phyloP scores from a whole-genome alignment of 2,113 vertebrate genomes.

The Corythornis cristatus region DNA sequence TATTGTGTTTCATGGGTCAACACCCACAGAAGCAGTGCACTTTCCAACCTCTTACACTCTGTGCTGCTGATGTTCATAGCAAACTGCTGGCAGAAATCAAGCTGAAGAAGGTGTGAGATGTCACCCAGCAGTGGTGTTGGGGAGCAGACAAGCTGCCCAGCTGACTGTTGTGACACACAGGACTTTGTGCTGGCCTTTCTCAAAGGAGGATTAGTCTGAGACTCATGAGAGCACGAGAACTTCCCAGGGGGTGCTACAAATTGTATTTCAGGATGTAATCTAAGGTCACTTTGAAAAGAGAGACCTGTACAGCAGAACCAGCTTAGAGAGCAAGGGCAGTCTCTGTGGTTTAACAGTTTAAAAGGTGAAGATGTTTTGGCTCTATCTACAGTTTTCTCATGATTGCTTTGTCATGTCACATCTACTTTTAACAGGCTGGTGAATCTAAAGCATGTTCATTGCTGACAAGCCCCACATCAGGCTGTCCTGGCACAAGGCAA shows the following conservation, averaged over 20 bases:
- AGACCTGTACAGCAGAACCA: background rate
- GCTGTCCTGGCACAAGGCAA: background rate
- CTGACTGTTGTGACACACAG: background rate
- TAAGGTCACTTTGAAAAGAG: slow-evolving; percentile 5
- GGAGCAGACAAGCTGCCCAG: slow-evolving; percentile 19
- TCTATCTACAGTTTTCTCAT: background rate
- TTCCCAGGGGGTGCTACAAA: background rate
- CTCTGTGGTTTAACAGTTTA: background rate
- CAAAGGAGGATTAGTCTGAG: slow-evolving; percentile 12
- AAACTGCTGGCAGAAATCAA: background rate
- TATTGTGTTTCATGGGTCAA: background rate
- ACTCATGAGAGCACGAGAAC: background rate
- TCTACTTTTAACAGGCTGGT: background rate
- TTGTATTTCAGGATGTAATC: slow-evolving; percentile 3
- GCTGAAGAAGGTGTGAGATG: background rate
- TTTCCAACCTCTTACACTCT: background rate
- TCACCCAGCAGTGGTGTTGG: background rate
- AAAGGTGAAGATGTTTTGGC: background rate
- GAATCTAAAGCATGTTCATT: background rate
- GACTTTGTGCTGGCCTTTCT: slow-evolving; percentile 23
- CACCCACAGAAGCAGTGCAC: background rate
- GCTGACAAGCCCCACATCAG: background rate
- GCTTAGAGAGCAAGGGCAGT: background rate
- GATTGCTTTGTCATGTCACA: background rate
- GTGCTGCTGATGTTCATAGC: background rate